Base-by-base conservation (phyloP, 1,140 invertebrate species). In the Ceratoteleas bidentatus region DNA sequence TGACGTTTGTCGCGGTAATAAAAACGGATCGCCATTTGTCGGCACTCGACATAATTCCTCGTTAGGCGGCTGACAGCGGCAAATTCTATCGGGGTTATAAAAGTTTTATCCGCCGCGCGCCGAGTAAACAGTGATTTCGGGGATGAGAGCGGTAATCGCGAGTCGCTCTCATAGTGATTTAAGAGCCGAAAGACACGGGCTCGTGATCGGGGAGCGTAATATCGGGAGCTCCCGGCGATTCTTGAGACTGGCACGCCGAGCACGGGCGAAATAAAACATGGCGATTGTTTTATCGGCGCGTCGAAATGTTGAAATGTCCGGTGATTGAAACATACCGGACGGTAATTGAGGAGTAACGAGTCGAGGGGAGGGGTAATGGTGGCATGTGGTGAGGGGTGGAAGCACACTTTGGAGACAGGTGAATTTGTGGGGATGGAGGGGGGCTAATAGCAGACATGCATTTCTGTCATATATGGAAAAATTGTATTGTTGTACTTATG, bases 61-160 rank as follows among this genome's bases (percentile, higher is more conserved):
- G 53, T 40, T 9, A 13, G 10, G 13, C 50, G 45, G 33, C 40
- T 47, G 45, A 47, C 43, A 56, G 33, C 53, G 0, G 6, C 38
- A 10, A 53, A 52, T 75, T 66, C 54, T 58, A 74, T 74, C 61
- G 13, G 52, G 38, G 62, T 47, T 73, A 38, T 69, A 64, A 74
- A 69, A 74, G 61, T 80, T 80, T 74, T 62, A 74, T 74, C 65
- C 49, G 32, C 0, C 74, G 43, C 24, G 33, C 49, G 33, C 49
- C 56, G 68, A 68, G 69, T 66, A 82, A 82, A 77, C 50, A 82
- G 80, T 77, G 69, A 75, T 81, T 81, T 81, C 61, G 60, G 62
- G 72, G 73, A 76, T 76, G 66, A 76, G 54, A 76, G 66, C 56
- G 68, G 73, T 81, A 77, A 82, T 77, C 69, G 73, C 15, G 62